phyloP scores from a whole-genome alignment of 2,888 invertebrate genomes.

The Nasonovia ribisnigri region DNA sequence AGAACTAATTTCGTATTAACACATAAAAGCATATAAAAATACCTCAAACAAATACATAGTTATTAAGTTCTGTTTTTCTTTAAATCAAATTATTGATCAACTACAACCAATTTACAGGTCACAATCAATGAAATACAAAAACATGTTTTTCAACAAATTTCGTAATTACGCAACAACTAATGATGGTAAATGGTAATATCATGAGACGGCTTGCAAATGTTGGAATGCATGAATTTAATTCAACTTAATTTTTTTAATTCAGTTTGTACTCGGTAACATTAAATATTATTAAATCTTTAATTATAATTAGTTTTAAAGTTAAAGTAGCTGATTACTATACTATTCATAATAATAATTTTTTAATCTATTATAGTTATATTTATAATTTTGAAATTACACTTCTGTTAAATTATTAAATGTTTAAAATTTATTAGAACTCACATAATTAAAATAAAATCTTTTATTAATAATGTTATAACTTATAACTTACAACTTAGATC shows the following conservation, averaged over 20 bases:
- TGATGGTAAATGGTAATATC: background rate
- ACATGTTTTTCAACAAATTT: slow-evolving; percentile 31
- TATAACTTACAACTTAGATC: too few species aligned
- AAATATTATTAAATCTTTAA: background rate
- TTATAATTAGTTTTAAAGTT: background rate
- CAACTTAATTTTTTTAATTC: background rate
- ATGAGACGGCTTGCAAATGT: background rate
- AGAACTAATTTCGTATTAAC: background rate
- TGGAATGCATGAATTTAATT: slow-evolving; percentile 1
- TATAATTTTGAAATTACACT: background rate
- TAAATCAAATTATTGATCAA: background rate
- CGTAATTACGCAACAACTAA: background rate
- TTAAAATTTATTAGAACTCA: too few species aligned
- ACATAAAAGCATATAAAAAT: background rate
- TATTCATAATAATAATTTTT: background rate
- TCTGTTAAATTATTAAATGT: background rate
- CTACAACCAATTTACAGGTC: background rate
- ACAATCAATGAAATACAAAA: slow-evolving; percentile 9
- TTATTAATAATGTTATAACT: too few species aligned
- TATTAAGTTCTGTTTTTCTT: background rate
- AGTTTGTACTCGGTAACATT: background rate
- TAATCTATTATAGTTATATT: background rate
- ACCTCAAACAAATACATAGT: background rate
- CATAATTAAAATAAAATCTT: too few species aligned
- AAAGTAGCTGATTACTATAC: background rate